Evolutionary conservation across 2,113 vertebrate genomes (phyloP), one percentile per base, ranked within the genome.

Genomic region (Neoarius graeffei): DNA sequence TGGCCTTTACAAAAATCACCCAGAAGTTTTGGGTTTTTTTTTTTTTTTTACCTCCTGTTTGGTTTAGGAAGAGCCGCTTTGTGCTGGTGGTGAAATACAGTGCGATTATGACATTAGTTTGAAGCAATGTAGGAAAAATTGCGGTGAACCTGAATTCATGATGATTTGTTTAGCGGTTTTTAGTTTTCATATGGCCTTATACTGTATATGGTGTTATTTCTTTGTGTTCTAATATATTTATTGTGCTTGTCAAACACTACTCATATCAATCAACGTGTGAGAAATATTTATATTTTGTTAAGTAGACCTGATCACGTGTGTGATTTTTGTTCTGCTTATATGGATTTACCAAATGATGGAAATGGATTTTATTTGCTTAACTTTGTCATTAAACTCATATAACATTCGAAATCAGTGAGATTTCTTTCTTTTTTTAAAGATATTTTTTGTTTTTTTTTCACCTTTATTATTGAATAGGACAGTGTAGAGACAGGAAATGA

Each of bases 191-290:
- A n/a, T 60, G 67, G 80, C 80, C n/a, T 79, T 88, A 80, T 67
- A 86, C 64, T 88, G 74, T 86, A 81, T 88, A 84, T 86, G 50
- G 27, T 86, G 48, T 73, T 89, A 7, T 14, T 30, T 64, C 62
- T 76, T 79, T 80, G 17, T 66, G 50, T 77, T 48, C 71, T 59
- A 9, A 27, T 42, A 30, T 90, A 86, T 86, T 84, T 90, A 88
- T 90, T 88, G 35, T n/a, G 20, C 64, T 74, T 81, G 60, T 83
- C 52, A 81, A n/a, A 86, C 84, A 80, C 81, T 77, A 85, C 66
- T 54, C 69, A 62, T 71, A 84, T 62, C 20, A 17, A 25, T 67
- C 57, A 35, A 77, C 48, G 17, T 3, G 25, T 23, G 30, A 69
- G 20, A 83, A 20, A 57, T 27, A 86, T 81, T 64, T 86, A 83